A percentile compares a stretch with the other conserved stretches of the same genome.
These are phyloP conservation scores for Temnothorax curvispinosus DNA, from an alignment of 1,140 invertebrate genomes.

Conservation along the genomic window DNA sequence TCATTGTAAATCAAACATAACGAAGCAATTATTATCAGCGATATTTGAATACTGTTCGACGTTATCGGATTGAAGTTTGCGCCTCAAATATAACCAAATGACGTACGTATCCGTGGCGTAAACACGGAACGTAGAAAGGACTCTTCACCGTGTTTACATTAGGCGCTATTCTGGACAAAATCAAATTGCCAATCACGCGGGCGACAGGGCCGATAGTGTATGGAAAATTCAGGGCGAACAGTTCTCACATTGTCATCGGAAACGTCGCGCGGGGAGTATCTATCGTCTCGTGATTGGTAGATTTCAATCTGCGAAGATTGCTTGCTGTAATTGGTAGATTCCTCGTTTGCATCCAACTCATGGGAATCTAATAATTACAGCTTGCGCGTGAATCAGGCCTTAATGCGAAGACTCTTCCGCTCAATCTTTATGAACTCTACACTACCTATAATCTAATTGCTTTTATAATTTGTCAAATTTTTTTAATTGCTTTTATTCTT, in stretches of 20 bases:
- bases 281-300: slow-evolving; percentile 38
- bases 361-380: slow-evolving; percentile 29
- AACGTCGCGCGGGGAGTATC: slow-evolving; percentile 6
- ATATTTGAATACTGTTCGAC: background rate
- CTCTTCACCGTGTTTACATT: slow-evolving; percentile 9
- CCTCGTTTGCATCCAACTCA: slow-evolving; percentile 57
- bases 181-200: slow-evolving; percentile 45
- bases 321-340: slow-evolving; percentile 62
- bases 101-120: background rate
- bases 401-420: background rate
- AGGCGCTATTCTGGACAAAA: slow-evolving; percentile 41
- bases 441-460: background rate
- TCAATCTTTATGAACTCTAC: slow-evolving; percentile 1
- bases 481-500: background rate
- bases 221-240: slow-evolving; percentile 38
- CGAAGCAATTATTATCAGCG: background rate
- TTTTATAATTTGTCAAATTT: background rate
- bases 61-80: background rate
- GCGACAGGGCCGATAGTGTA: background rate
- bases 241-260: slow-evolving; percentile 26
- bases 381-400: slow-evolving; percentile 17
- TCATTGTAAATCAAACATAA: background rate
- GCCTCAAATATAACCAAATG: background rate
- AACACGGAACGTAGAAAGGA: background rate
- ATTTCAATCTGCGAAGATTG: slow-evolving; percentile 63